Evolutionary conservation across 2,797 vertebrate genomes (phyloP).

Genomic region (Sebastes umbrosus): DNA sequence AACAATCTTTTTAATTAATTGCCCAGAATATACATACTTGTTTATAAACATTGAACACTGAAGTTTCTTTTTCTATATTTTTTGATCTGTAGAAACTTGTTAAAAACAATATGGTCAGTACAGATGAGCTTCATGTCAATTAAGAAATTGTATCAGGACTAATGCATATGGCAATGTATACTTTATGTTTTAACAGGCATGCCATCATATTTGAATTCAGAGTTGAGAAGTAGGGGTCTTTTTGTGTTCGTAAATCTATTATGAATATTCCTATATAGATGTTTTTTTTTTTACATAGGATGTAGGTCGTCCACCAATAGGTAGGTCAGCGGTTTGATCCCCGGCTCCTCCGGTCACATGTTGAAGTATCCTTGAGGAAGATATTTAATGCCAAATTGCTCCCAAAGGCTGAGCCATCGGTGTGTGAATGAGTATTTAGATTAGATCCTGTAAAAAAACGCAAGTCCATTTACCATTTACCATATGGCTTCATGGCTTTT

Average conservation of each 20-base stretch:
- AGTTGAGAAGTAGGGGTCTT: not conserved
- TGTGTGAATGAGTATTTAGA: no score
- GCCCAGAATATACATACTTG: not conserved
- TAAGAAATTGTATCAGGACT: not conserved
- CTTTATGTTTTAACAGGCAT: not conserved
- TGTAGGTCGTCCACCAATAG: no score
- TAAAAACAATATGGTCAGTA: not conserved
- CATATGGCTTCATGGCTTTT: not conserved
- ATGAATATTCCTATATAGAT: not conserved
- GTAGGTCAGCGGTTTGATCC: no score
- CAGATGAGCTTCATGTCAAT: not conserved
- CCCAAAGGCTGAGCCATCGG: no score
- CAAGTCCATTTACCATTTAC: no score
- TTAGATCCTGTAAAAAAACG: no score
- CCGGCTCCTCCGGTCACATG: no score
- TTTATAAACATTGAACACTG: not conserved
- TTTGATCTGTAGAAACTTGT: not conserved
- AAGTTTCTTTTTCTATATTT: not conserved
- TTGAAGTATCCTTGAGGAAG: no score
- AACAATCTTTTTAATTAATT: not conserved
- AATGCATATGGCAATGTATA: not conserved
- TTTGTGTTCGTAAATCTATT: not conserved
- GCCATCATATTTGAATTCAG: not conserved
- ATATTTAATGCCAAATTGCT: no score
- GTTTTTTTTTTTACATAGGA: no score